Evolutionary conservation across 2,888 invertebrate species (phyloP).

Genomic region (Cryptophagus acutangulus): DNA sequence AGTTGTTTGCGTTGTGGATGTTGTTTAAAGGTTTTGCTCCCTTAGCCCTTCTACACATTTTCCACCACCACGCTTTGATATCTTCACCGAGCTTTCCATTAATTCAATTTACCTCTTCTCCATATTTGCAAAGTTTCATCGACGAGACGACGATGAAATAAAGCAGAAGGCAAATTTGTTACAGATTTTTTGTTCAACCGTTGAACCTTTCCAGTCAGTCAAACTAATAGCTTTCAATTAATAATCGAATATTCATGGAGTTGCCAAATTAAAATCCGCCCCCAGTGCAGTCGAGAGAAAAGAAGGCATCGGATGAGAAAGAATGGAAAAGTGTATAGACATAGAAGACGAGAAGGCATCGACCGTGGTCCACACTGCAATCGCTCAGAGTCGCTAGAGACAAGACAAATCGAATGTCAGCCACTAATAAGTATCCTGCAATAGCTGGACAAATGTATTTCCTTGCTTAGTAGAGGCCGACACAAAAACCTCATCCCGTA

Average conservation of each 20-base stretch:
- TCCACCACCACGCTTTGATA: background rate
- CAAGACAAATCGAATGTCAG: conserved; percentile 55
- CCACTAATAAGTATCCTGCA: conserved; percentile 52
- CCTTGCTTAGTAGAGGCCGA: conserved; percentile 45
- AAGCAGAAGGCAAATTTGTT: conserved; percentile 9
- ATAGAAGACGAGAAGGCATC: conserved; percentile 28
- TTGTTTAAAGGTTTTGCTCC: conserved; percentile 16
- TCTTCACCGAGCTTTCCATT: background rate
- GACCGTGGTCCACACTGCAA: conserved; percentile 35
- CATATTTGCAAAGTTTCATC: background rate
- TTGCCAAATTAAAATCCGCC: conserved; percentile 45
- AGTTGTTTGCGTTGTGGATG: conserved; percentile 36
- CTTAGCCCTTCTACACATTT: background rate
- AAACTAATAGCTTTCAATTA: conserved; percentile 40
- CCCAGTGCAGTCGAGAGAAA: conserved; percentile 29
- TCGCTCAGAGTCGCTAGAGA: conserved; percentile 46
- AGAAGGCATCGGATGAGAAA: no score
- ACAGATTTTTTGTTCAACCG: conserved; percentile 5
- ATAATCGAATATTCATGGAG: conserved; percentile 43
- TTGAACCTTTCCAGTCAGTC: conserved; percentile 27
- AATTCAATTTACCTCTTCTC: background rate
- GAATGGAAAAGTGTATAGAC: conserved; percentile 20
- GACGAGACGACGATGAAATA: background rate
- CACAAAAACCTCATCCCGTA: conserved; percentile 47
- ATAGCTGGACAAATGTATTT: conserved; percentile 50